Conservation (phyloP, 1,140 invertebrate genomes). For the Pogonomyrmex barbatus region DNA sequence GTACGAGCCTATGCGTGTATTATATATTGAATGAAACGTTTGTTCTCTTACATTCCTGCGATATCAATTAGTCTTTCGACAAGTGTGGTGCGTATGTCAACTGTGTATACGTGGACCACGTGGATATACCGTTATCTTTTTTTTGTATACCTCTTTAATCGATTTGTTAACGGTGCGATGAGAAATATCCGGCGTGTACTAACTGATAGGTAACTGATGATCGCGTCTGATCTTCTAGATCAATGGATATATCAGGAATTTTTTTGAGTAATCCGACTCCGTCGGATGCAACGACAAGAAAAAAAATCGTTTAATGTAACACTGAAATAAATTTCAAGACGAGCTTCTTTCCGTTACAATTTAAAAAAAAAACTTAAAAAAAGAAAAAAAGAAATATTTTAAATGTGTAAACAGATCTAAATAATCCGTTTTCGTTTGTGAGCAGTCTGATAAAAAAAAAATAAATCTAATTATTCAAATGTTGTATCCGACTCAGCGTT, state of each 20-base stretch:
- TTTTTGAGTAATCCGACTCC: conserved; percentile 11
- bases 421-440: not conserved
- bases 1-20: conserved; percentile 56
- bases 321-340: not conserved
- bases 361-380: conserved; percentile 7
- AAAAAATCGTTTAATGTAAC: not conserved
- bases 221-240: conserved; percentile 15
- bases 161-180: conserved; percentile 8
- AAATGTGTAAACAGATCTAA: not conserved
- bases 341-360: not conserved
- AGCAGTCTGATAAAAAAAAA: not conserved
- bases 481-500: not conserved
- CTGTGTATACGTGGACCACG: conserved; percentile 29
- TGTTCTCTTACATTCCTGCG: conserved; percentile 49
- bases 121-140: conserved; percentile 7
- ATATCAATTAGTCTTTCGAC: conserved; percentile 24
- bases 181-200: not conserved
- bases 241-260: conserved; percentile 33
- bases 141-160: not conserved
- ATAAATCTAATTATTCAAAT: not conserved
- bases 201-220: conserved; percentile 9
- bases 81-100: conserved; percentile 46
- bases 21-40: conserved; percentile 57
- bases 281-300: not conserved
- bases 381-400: not conserved